These are phyloP conservation scores for Morpho helenor DNA, from an alignment of 2,888 invertebrate genomes.

Conservation along the genomic window DNA sequence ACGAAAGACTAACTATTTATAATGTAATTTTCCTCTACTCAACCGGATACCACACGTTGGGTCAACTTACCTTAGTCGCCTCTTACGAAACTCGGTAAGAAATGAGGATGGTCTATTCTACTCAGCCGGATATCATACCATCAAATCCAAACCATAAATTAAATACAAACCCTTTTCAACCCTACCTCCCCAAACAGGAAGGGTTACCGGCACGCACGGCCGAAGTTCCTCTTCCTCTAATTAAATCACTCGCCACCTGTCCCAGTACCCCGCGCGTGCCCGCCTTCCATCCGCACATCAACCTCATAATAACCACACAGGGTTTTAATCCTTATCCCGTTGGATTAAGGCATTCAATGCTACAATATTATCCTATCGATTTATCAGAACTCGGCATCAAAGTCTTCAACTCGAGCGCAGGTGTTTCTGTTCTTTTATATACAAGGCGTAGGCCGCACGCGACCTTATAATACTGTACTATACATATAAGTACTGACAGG, in stretches of 20 bases:
- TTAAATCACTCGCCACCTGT: slow-evolving; percentile 68
- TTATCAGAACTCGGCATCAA: slow-evolving; percentile 28
- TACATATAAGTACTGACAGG: not conserved
- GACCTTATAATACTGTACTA: slow-evolving; percentile 3
- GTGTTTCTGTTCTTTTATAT: slow-evolving; percentile 26
- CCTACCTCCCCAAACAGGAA: slow-evolving; percentile 5
- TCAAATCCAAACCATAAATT: not conserved
- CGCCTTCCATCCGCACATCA: slow-evolving; percentile 31
- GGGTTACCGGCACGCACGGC: slow-evolving; percentile 6
- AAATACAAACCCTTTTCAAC: not conserved
- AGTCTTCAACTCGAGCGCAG: slow-evolving; percentile 26
- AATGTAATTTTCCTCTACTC: no score
- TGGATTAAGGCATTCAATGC: not conserved
- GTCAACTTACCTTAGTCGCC: no score
- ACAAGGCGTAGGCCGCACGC: slow-evolving; percentile 16
- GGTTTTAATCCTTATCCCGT: slow-evolving; percentile 2
- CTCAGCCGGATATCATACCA: not conserved
- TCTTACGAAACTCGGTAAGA: no score
- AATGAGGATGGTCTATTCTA: no score
- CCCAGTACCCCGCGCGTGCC: slow-evolving; percentile 41
- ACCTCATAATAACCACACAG: not conserved
- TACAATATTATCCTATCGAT: not conserved
- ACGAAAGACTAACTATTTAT: no score
- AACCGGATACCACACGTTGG: no score
- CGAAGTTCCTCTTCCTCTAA: slow-evolving; percentile 47